Evolutionary conservation across 1,140 invertebrate genomes (phyloP).

Genomic region (Magallana gigas): DNA sequence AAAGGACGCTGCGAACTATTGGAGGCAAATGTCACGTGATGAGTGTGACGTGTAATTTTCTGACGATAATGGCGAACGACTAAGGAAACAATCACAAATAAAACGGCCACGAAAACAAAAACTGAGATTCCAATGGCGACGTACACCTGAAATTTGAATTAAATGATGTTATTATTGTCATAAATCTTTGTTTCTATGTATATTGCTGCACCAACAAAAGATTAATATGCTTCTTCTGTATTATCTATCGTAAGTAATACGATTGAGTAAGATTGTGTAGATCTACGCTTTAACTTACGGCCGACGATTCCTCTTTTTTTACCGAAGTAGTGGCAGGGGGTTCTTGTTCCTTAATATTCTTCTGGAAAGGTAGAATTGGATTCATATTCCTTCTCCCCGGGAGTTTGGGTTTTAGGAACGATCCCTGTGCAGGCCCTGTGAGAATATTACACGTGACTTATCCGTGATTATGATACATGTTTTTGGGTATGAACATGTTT

Average conservation of each 20-base stretch:
- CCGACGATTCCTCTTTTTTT: background rate
- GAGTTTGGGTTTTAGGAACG: background rate
- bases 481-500: too few species aligned
- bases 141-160: constrained; percentile 49
- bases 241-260: too few species aligned
- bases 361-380: background rate
- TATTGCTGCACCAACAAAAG: too few species aligned
- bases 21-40: constrained; percentile 43
- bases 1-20: constrained; percentile 49
- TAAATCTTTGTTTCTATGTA: too few species aligned
- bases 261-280: too few species aligned
- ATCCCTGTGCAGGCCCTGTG: background rate
- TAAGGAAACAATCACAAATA: constrained; percentile 53
- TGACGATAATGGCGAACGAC: constrained; percentile 55
- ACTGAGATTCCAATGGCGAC: constrained; percentile 52
- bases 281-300: background rate
- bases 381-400: background rate
- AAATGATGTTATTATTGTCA: background rate
- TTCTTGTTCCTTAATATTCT: background rate
- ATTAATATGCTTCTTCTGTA: too few species aligned
- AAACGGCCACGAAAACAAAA: constrained; percentile 44
- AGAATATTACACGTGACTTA: too few species aligned
- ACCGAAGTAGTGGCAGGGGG: background rate
- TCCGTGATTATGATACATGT: too few species aligned
- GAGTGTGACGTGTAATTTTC: constrained; percentile 46